Evolutionary conservation across 2,797 vertebrate species (phyloP), one percentile per base, ranked within the genome.

Genomic region (Potorous gilbertii): DNA sequence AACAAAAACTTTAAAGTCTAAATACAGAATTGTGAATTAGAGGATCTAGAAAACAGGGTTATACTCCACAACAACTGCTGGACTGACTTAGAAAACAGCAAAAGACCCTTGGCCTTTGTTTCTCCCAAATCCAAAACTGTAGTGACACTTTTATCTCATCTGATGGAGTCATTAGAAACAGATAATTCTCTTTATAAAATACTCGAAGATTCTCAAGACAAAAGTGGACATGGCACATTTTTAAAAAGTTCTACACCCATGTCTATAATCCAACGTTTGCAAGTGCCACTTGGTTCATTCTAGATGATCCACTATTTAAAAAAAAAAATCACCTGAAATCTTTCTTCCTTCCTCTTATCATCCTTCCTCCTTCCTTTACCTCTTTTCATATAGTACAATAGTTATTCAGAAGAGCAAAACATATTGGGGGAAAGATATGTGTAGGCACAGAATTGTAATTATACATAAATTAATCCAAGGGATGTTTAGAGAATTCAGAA

Each of bases 401-500:
- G n/a, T 81, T 74, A 74, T 40, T 24, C 66, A 81, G 18, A 74
- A 46, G n/a, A 46, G n/a, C 40, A 81, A 81, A 46, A 81, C 18
- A 81, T 46, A 21, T 46, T 46, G 18, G 18, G 62, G 66, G 2
- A 46, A 31, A 81, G 8, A 81, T 24, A 81, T 40, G 6, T 40
- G 18, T 81, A 81, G 18, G 66, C n/a, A 46, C 2, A 40, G 16
- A 21, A 74, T 40, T 74, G 16, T 74, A 40, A 74, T 40, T 40
- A 81, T 46, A 40, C 6, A n/a, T 81, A 40, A 81, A 81, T 81
- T 81, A 46, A 46, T 81, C 66, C 31, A 96, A 92, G 29, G 56
- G 18, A 94, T 92, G 54, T 95, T 56, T 96, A 90, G 94, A 56
- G 59, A 96, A 92, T 11, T 52, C 21, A 94, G 56, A 93, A 93